phyloP scores from a whole-genome alignment of 1,140 invertebrate genomes.

The Pachypsylla venusta region DNA sequence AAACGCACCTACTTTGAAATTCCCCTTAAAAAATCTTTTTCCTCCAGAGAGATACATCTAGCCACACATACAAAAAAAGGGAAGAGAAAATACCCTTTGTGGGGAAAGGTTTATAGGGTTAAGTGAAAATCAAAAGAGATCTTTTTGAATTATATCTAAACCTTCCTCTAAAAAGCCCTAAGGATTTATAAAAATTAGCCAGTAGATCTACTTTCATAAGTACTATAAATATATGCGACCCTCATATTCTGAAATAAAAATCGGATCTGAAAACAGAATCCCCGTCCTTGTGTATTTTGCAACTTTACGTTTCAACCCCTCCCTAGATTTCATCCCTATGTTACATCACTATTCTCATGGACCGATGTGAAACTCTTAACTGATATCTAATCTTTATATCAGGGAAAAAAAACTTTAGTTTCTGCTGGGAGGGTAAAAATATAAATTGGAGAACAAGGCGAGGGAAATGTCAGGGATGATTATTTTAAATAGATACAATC shows the following conservation, averaged over 20 bases:
- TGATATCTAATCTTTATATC: conserved; percentile 1
- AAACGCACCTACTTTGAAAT: too few relatives aligned
- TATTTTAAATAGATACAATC: conserved; percentile 3
- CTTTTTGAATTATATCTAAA: conserved; percentile 8
- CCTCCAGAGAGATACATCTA: too few relatives aligned
- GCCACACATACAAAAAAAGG: neutral
- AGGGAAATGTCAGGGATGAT: neutral
- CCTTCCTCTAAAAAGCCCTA: conserved; percentile 2
- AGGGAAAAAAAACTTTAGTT: neutral
- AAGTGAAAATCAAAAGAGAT: conserved; percentile 10
- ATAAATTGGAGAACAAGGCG: neutral
- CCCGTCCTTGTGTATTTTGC: too few relatives aligned
- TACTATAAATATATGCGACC: too few relatives aligned
- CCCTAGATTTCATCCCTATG: too few relatives aligned
- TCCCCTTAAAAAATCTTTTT: too few relatives aligned
- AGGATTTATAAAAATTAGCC: conserved; percentile 10
- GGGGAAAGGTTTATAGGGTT: conserved; percentile 5
- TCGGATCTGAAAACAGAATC: too few relatives aligned
- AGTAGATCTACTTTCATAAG: too few relatives aligned
- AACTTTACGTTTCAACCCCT: too few relatives aligned
- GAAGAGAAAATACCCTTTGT: neutral
- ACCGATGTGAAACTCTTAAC: too few relatives aligned
- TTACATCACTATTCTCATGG: too few relatives aligned
- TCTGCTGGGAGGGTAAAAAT: neutral
- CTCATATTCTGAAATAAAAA: too few relatives aligned